Evolutionary conservation across 2,797 vertebrate genomes (phyloP).

Genomic region (Tenualosa ilisha): DNA sequence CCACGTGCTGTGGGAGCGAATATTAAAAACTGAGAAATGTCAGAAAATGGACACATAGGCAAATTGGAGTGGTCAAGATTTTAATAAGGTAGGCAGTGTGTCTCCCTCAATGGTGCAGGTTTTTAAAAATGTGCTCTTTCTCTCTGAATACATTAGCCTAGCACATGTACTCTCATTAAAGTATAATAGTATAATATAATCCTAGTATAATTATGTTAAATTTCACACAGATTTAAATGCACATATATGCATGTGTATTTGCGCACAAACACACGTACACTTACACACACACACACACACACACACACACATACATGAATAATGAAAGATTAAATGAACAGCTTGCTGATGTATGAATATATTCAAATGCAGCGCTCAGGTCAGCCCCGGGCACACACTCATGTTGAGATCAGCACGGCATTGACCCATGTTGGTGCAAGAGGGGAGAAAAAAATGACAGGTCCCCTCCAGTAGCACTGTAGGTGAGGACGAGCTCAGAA

Average conservation of each 20-base stretch:
- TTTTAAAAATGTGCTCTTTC: no score
- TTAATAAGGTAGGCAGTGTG: not conserved
- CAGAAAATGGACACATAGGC: not conserved
- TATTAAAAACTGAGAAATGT: not conserved
- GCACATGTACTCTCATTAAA: not conserved
- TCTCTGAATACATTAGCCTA: no score
- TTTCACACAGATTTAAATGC: not conserved
- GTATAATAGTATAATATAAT: no score
- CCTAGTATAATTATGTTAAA: no score
- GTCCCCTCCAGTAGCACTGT: not conserved
- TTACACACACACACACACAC: not conserved
- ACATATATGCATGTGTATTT: not conserved
- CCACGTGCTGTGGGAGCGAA: not conserved
- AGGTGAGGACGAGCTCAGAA: not conserved
- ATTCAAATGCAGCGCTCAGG: not conserved
- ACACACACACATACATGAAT: not conserved
- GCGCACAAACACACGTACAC: not conserved
- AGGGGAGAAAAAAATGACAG: not conserved
- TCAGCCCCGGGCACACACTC: not conserved
- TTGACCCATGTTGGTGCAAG: not conserved
- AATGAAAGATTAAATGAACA: not conserved
- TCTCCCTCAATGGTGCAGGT: not conserved
- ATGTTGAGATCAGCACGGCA: not conserved
- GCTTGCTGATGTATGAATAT: not conserved
- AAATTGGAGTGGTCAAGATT: slow-evolving; percentile 21